Conservation (phyloP, 2,888 invertebrate genomes). For the Chrysotoxum bicinctum region DNA sequence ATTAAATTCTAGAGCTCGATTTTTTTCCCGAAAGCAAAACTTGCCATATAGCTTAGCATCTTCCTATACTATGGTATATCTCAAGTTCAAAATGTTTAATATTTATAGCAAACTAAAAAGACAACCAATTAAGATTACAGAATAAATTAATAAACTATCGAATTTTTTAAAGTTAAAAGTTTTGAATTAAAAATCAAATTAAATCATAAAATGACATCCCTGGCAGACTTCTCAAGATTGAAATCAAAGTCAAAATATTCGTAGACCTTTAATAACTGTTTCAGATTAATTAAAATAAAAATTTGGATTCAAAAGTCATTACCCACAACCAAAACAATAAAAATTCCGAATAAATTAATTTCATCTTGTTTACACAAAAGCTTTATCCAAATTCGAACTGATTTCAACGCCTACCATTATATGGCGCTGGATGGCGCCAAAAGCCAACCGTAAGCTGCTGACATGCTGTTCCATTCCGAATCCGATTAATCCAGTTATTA, state of each 20-base stretch:
- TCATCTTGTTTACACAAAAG: slow-evolving; percentile 42
- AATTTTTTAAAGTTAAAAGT: neutral
- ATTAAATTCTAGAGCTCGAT: no score
- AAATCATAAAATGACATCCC: neutral
- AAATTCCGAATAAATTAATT: slow-evolving; percentile 51
- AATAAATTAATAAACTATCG: neutral
- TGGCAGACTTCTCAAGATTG: neutral
- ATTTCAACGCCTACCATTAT: slow-evolving; percentile 63
- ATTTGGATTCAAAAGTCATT: neutral
- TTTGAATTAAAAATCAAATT: neutral
- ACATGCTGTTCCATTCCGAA: slow-evolving; percentile 46
- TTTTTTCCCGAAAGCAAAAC: no score
- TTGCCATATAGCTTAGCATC: no score
- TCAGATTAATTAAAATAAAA: slow-evolving; percentile 11
- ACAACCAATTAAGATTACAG: neutral
- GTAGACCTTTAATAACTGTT: neutral
- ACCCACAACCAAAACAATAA: slow-evolving; percentile 25
- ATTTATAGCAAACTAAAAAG: neutral
- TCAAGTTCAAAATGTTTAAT: no score
- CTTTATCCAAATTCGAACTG: slow-evolving; percentile 33
- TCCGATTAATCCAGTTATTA: slow-evolving; percentile 56
- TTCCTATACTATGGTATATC: no score
- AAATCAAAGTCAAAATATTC: neutral
- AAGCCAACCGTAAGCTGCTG: neutral
- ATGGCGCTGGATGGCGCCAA: slow-evolving; percentile 40